Base-by-base conservation (phyloP, 2,888 invertebrate species). In the Anthophora plumipes region DNA sequence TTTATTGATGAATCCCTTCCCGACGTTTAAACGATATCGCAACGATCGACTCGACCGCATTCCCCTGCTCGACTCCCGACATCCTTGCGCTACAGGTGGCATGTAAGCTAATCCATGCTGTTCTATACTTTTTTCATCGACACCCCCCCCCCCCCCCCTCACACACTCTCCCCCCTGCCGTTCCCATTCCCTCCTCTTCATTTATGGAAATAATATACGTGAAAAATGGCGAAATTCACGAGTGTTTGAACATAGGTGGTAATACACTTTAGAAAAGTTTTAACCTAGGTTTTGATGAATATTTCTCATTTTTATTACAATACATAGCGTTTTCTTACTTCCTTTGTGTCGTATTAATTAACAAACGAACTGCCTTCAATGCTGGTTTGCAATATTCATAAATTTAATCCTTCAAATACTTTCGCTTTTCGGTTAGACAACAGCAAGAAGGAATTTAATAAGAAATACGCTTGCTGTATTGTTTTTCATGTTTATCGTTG, bases 1-100 rank as follows among this genome's bases (percentile, higher is more conserved):
- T 88, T 88, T 87, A 88, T 88, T 88, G 87, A 88, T 87, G 87
- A 88, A 88, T 88, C 87, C 86, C 87, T 88, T 88, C 85, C 85
- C 87, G 86, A 87, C 85, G 87, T 87, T 86, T 87, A 88, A 86
- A 88, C 86, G 88, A 86, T 88, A 88, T 88, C 85, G 82, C 88
- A 75, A 80, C 86, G 83, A 86, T 85, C 85, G 87, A 82, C 85
- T 86, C 86, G 87, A 84, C 83, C 86, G 85, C 86, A 86, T 87
- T 85, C 84, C 83, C 80, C 81, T 77, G 80, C 87, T 87, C 39
- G n/a, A n/a, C n/a, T 22, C 12, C 52, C 37, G 72, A 46, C 74
- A 22, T 43, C 46, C n/a, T n/a, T n/a, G 61, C 74, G 87, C 87
- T 83, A 88, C 87, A 88, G 87, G 87, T 88, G 87, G 87, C 86